Base-by-base conservation (phyloP, 2,888 invertebrate species). In the Aproaerema taeniolella region DNA sequence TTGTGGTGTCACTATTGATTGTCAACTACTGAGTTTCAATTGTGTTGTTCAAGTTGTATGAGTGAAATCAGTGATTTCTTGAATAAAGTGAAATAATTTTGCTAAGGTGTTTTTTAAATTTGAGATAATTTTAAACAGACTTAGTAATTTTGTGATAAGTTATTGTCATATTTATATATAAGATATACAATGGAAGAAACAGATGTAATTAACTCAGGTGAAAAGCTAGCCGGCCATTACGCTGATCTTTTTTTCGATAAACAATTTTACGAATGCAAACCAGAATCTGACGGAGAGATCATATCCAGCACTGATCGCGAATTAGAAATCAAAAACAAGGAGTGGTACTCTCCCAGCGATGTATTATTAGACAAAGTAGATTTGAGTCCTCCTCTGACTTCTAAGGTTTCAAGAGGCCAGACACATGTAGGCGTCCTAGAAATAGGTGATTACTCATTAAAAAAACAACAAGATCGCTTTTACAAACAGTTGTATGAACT, bases 311-410 rank as follows among this genome's bases (percentile, higher is more conserved):
- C 29, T 30, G 15, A 45, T 34, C 11, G 3, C 9, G 1, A n/a
- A 17, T 10, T 20, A n/a, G 7, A 13, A 24, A 28, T 14, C 12
- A 6, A 4, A 17, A 43, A 13, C 15, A n/a, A n/a, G 8, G 7
- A 0, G n/a, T 86, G 86, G 85, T 50, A 59, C 31, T 86, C 86
- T 26, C 86, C 86, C 6, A 86, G 86, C 53, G 86, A 86, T 49
- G 52, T 68, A 40, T 50, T 86, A 25, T 73, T 82, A 45, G 79
- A 69, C 11, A 64, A 61, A 47, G 33, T 85, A 45, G 67, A 79
- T 35, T 53, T 86, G 6, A 59, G 61, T 17, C 79, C 85, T 25
- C 86, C 86, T 0, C 80, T 85, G 46, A 86, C 86, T 10, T 82
- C 85, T 1, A 85, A 79, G 67, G 76, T 81, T 39, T 74, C 71